Evolutionary conservation across 2,113 vertebrate genomes (phyloP), one percentile per base, ranked within the genome.

Genomic region (Mellivora capensis): DNA sequence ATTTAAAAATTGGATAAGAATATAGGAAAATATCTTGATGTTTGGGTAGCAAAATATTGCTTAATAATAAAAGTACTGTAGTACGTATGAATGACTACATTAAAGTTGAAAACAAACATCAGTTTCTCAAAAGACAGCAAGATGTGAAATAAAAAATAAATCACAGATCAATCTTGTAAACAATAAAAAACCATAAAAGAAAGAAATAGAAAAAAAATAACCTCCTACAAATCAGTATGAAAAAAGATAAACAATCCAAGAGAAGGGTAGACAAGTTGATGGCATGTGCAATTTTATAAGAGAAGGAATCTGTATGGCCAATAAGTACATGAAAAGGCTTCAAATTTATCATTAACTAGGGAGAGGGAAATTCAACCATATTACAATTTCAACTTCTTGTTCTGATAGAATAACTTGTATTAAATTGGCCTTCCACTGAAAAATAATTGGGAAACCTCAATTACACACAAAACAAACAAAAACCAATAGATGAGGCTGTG

Each of bases 371-470:
- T 64, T 93, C 61, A 89, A 95, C 7, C 7, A 27, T 89, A 88
- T 71, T 84, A 76, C 83, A 71, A 89, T 92, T 93, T 89, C 57
- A 31, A 80, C 52, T 62, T 84, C 31, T 95, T 92, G 11, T 27
- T 79, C 74, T 79, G 85, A 89, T 79, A 67, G 69, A 93, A 61
- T 72, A 72, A 23, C 37, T 92, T 84, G 11, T 93, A 79, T 79
- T 88, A 88, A 54, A 89, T 93, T 93, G 84, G 82, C 25, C 10
- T 93, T 39, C 61, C 90, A 96, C 3, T 79, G 71, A 89, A 92
- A 72, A 95, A 89, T 88, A 92, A 84, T 96, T 95, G 84, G 79
- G 18, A 84, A 85, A 93, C 29, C 10, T 57, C 52, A 92, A 57
- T 84, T 92, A 89, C 71, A 79, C 64, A 69, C 27, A 47, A 64